phyloP scores from a whole-genome alignment of 2,113 vertebrate species.

The Stegastes partitus region DNA sequence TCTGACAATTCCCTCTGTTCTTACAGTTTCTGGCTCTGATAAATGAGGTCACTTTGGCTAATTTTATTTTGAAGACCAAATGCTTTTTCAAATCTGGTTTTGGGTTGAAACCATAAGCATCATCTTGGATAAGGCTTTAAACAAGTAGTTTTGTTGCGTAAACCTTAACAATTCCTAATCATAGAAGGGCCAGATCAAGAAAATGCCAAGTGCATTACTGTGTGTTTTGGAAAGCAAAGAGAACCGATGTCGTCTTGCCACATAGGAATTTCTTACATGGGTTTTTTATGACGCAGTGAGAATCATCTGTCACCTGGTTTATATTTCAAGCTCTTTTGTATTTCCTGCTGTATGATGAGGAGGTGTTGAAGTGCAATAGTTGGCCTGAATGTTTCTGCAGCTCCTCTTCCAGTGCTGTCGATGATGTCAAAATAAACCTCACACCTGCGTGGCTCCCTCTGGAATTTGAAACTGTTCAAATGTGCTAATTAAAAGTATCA shows the following conservation, averaged over 20 bases:
- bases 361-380: background rate
- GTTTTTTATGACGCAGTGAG: background rate
- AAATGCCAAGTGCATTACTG: background rate
- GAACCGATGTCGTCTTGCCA: background rate
- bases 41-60: too few species aligned
- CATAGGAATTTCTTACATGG: background rate
- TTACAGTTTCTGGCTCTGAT: too few species aligned
- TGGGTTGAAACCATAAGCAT: background rate
- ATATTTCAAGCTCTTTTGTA: background rate
- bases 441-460: background rate
- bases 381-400: background rate
- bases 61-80: too few species aligned
- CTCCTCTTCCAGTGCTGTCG: background rate
- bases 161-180: too few species aligned
- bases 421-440: conserved; percentile 12
- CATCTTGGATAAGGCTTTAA: background rate
- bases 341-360: background rate
- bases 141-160: too few species aligned
- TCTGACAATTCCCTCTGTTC: too few species aligned
- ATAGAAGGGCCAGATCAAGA: background rate
- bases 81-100: too few species aligned
- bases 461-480: conserved; percentile 10
- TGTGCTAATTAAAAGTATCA: conserved; percentile 23
- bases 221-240: background rate
- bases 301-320: background rate